Conservation (phyloP, 1,140 invertebrate species). For the Hyphantria cunea region DNA sequence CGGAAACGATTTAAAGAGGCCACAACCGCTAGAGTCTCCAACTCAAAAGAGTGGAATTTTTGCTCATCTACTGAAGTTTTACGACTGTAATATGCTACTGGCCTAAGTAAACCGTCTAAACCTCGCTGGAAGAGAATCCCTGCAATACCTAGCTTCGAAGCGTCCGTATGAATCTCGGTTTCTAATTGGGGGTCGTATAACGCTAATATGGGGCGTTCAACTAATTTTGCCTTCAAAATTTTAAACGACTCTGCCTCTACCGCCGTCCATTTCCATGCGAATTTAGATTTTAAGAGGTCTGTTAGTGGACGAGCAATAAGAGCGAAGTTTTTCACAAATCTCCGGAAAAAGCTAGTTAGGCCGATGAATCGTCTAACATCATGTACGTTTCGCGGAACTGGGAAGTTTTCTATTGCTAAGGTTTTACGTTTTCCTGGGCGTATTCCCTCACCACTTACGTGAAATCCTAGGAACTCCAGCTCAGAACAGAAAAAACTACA, state of each 20-base stretch:
- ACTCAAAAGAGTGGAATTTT: slow-evolving; percentile 21
- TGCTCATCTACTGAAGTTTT: slow-evolving; percentile 25
- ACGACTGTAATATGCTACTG: slow-evolving; percentile 26
- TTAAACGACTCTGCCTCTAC: slow-evolving; percentile 20
- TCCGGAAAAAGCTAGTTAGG: slow-evolving; percentile 27
- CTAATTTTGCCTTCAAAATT: slow-evolving; percentile 16
- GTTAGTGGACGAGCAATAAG: slow-evolving; percentile 30
- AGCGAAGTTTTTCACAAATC: slow-evolving; percentile 36
- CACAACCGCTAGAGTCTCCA: slow-evolving; percentile 30
- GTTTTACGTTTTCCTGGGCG: slow-evolving; percentile 29
- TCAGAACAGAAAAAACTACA: slow-evolving; percentile 31
- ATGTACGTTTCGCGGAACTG: slow-evolving; percentile 23
- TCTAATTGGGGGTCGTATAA: slow-evolving; percentile 4
- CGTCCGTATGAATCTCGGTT: slow-evolving; percentile 9
- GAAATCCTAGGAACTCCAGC: slow-evolving; percentile 36
- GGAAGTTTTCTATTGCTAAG: slow-evolving; percentile 23
- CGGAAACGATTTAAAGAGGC: slow-evolving; percentile 27
- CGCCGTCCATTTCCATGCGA: slow-evolving; percentile 23
- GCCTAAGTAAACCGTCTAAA: not conserved
- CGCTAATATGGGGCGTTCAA: slow-evolving; percentile 21
- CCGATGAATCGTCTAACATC: slow-evolving; percentile 34
- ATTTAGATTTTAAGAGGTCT: slow-evolving; percentile 21
- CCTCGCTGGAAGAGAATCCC: slow-evolving; percentile 13
- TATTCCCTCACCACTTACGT: slow-evolving; percentile 24
- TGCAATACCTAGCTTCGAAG: slow-evolving; percentile 2